These are phyloP conservation scores for Hemibagrus wyckioides DNA, from an alignment of 2,113 vertebrate species.

Conservation along the genomic window DNA sequence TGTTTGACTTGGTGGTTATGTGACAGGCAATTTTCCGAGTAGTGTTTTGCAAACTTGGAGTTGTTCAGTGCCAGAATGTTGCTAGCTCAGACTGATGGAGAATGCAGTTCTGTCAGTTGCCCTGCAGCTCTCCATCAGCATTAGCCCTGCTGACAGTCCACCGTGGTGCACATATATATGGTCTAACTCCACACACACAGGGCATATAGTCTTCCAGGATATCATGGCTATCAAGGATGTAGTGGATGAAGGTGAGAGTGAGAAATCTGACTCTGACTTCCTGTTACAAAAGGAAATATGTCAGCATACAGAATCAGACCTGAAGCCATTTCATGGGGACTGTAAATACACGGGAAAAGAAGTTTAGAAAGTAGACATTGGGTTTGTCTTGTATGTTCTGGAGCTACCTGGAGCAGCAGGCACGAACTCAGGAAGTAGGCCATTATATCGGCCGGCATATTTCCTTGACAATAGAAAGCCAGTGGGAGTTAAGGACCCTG, in stretches of 20 bases:
- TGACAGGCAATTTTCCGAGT: background rate
- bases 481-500: conserved; percentile 39
- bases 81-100: background rate
- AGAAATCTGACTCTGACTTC: background rate
- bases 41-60: background rate
- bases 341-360: background rate
- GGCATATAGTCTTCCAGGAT: background rate
- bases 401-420: conserved; percentile 16
- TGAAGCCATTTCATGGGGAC: too few species aligned
- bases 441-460: conserved; percentile 43
- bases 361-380: background rate
- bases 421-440: conserved; percentile 38
- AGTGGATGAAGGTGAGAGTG: background rate
- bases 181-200: background rate
- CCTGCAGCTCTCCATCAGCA: background rate
- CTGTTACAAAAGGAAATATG: background rate
- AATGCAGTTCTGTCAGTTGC: background rate
- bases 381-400: conserved; percentile 24
- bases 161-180: background rate
- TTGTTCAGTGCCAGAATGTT: background rate
- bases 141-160: background rate
- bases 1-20: background rate
- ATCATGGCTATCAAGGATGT: background rate
- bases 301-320: background rate
- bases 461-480: conserved; percentile 40